Base-by-base conservation (phyloP, 2,888 invertebrate species). In the Sphinx pinastri region DNA sequence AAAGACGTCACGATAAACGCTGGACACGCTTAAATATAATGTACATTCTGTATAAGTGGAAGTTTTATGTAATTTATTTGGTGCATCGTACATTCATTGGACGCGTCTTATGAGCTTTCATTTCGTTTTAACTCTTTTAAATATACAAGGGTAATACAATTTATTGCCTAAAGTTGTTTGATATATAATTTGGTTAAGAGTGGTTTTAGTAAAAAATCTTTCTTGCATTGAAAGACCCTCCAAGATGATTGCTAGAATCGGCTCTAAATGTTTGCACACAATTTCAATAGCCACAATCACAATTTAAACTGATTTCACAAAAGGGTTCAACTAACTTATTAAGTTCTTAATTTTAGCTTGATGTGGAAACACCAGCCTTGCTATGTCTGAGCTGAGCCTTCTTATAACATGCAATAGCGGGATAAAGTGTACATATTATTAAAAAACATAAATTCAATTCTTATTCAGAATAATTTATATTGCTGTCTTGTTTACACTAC, bases 351-450 rank as follows among this genome's bases (percentile, higher is more conserved):
- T 59, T 38, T 59, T 59, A 10, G 45, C 47, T 38, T 60, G 45
- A 60, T 38, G 59, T 60, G 45, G 38, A 45, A 60, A 59, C 47
- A 60, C n/a, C 45, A 60, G 47, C 45, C 60, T 47, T 60, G 45
- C 11, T 12, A 60, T 47, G n/a, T 60, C 16, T 16, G 16, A 38
- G 16, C 16, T 45, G 11, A 16, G 60, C 60, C 60, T 45, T 60
- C 60, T 31, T 38, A 38, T 38, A 60, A 16, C 47, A 16, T 47
- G 16, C 47, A 12, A 60, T 16, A 38, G 11, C 45, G 11, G 47
- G 45, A 16, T 47, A 60, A 47, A 16, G 19, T 25, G 13, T n/a
- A n/a, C n/a, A n/a, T 47, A 60, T 60, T 55, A 55, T 55, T 55
- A n/a, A 55, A 55, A 55, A 55, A 55, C 55, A 55, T 55, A 55